Base-by-base conservation (phyloP, 2,797 vertebrate genomes). In the Notolepis coatsorum region DNA sequence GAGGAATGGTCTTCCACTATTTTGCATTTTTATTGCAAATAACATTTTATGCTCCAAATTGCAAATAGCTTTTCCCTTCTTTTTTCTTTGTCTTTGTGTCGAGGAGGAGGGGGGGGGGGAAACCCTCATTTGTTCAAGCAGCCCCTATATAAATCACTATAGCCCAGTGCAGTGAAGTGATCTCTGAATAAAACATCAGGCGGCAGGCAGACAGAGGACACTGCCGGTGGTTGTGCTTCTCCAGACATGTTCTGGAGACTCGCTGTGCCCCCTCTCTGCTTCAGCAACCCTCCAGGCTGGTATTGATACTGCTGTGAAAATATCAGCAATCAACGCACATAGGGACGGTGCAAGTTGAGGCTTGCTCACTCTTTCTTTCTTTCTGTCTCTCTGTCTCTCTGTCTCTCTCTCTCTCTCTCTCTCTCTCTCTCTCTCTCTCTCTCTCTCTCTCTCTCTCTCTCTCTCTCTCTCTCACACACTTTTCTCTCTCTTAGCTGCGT, bases 21-120 rank as follows among this genome's bases (percentile, higher is more conserved):
- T n/a, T 89, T 88, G 85, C 89, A 92, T 91, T 90, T 89, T 90
- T 88, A 92, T 90, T 89, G 82, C n/a, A n/a, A n/a, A n/a, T n/a
- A n/a, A n/a, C n/a, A n/a, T n/a, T n/a, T n/a, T n/a, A 85, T 79
- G 86, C 77, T 80, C 80, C 86, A 87, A 88, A 91, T 85, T 87
- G 82, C 73, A 81, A 86, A 76, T 64, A 71, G 73, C 72, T 83
- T 73, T 68, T 76, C 64, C 68, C 68, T 82, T 73, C 75, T 84
- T 88, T 73, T 74, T 69, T 84, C 81, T 84, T 84, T 83, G 82
- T 79, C 84, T 86, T 86, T 77, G 65, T 57, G 1, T 78, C 74
- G 75, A 65, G 66, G 39, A 59, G 64, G 33, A 60, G 42, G 24
- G 10, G 9, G 5, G 20, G n/a, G n/a, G n/a, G n/a, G 76, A 73